Percentiles rank a stretch among this genome's conserved stretches.
phyloP scores from a whole-genome alignment of 2,797 vertebrate genomes.

The Sphenodon punctatus region DNA sequence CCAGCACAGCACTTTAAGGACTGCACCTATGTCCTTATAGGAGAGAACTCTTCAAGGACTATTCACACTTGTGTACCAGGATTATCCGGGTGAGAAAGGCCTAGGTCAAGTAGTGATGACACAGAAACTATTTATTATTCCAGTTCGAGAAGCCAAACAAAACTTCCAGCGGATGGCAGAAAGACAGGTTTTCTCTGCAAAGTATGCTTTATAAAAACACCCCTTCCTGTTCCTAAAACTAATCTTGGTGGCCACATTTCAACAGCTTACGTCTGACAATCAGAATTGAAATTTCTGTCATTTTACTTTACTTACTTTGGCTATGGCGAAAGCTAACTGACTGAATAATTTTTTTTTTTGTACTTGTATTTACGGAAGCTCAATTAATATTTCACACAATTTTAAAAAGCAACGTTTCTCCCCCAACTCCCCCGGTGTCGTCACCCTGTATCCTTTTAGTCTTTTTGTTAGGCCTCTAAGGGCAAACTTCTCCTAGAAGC shows the following conservation, averaged over 20 bases:
- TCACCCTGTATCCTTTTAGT: neutral
- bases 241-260: conserved; percentile 31
- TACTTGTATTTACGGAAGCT: conserved; percentile 6
- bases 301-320: no score
- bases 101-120: no score
- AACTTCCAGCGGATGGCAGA: conserved; percentile 11
- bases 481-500: neutral
- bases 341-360: conserved; percentile 52
- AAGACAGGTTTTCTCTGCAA: conserved; percentile 4
- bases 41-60: no score
- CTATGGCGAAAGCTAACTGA: no score
- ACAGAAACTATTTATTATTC: neutral
- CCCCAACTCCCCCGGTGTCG: neutral
- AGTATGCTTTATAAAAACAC: conserved; percentile 61
- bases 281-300: no score
- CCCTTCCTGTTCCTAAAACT: conserved; percentile 41
- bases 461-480: neutral
- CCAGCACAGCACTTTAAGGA: no score
- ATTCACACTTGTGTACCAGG: accelerated
- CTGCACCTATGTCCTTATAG: no score
- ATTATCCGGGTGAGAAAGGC: conserved; percentile 6
- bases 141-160: conserved; percentile 30
- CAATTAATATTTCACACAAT: neutral
- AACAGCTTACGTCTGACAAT: no score
- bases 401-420: neutral